Evolutionary conservation across 2,888 invertebrate species (phyloP), one percentile per base, ranked within the genome.

Genomic region (Camptogramma bilineatum): DNA sequence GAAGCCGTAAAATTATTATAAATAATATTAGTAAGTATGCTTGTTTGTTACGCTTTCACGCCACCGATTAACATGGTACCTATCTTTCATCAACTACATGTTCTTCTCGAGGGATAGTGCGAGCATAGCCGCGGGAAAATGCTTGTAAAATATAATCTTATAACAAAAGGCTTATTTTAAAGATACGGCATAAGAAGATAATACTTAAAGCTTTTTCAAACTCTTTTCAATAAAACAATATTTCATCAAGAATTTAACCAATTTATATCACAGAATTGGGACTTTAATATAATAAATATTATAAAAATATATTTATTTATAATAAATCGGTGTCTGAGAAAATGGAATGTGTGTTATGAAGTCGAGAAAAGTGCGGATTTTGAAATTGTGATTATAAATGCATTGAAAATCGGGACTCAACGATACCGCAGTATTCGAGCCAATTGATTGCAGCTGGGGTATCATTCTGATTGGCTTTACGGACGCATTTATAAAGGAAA

Each of bases 361-460:
- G 34, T 16, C 39, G 52, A 47, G 13, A 51, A 46, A 44, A 48
- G 31, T 47, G 19, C 19, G 28, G 50, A 24, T 28, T 50, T 17
- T 34, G 18, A 56, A 44, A 21, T 16, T 39, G 7, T 39, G 56
- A 47, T 62, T 52, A 54, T 57, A 62, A 56, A 62, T 62, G 47
- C 62, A 62, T 62, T 62, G 56, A 57, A 57, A 62, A 9, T 52
- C 24, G 55, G 28, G 13, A 17, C 17, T 54, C n/a, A 10, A 28
- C 8, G 21, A 62, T 47, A 28, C 55, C 62, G 51, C 62, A 62
- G 56, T 55, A 62, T 51, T 56, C 19, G 52, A 59, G 46, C 55
- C 55, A 56, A 62, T 52, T 62, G 62, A 62, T 56, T 56, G 62
- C 51, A 62, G 46, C 44, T 51, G 60, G 28, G 52, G 39, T 50